phyloP scores from a whole-genome alignment of 2,113 vertebrate species.

The Orientallactaga bullata region DNA sequence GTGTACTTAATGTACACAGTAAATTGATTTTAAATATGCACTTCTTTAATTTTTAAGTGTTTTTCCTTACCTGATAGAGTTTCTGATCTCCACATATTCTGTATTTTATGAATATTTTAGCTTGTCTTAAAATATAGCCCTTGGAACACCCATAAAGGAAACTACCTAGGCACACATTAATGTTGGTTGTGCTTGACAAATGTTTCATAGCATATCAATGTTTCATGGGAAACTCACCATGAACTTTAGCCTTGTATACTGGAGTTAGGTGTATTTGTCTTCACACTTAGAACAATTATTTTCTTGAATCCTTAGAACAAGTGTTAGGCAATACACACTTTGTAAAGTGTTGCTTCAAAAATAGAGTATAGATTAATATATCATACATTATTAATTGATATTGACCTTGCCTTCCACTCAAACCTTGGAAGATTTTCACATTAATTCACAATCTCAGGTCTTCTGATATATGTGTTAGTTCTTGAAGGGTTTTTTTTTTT shows the following conservation, averaged over 20 bases:
- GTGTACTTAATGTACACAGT: too few relatives aligned
- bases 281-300: neutral
- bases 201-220: rapidly evolving
- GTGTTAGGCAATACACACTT: neutral
- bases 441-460: neutral
- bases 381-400: neutral
- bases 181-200: neutral
- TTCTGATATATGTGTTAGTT: neutral
- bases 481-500: neutral
- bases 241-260: rapidly evolving
- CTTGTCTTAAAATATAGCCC: neutral
- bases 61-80: neutral
- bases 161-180: neutral
- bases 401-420: neutral
- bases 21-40: too few relatives aligned
- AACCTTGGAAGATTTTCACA: neutral
- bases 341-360: neutral
- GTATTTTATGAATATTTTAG: neutral
- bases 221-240: neutral
- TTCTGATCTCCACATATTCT: neutral
- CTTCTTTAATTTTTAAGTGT: neutral
- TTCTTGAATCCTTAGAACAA: neutral
- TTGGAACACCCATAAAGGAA: neutral
- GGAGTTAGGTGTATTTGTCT: neutral
- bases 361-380: neutral